Conservation (phyloP, 2,888 invertebrate species). For the Acanthosepion esculentum region DNA sequence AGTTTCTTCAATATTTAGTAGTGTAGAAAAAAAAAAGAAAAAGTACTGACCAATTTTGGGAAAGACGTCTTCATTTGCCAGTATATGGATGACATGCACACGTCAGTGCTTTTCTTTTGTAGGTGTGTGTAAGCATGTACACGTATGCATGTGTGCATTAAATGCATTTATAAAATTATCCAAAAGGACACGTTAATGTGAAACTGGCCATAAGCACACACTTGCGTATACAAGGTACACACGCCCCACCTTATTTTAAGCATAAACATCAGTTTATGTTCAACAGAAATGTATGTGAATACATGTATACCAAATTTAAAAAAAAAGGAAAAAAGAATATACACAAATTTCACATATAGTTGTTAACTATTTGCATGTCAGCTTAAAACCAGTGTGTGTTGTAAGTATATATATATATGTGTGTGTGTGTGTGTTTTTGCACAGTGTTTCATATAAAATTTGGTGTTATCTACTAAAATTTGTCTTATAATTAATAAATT, state of each 20-base stretch:
- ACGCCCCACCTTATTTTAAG: not conserved
- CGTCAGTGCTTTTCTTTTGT: not conserved
- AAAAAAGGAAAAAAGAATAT: not conserved
- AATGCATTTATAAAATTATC: constrained; percentile 4
- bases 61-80: not conserved
- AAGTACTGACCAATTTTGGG: not conserved
- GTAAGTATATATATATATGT: too few relatives aligned
- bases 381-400: not conserved
- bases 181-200: not conserved
- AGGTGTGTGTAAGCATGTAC: not conserved
- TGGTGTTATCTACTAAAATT: too few relatives aligned
- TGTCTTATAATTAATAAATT: too few relatives aligned
- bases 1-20: not conserved
- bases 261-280: not conserved
- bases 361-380: not conserved
- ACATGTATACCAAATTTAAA: not conserved
- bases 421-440: too few relatives aligned
- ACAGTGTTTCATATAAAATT: too few relatives aligned
- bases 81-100: not conserved
- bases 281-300: not conserved
- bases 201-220: constrained; percentile 33
- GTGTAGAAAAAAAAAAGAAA: not conserved
- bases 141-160: not conserved
- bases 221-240: not conserved
- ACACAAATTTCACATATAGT: not conserved